phyloP scores from a whole-genome alignment of 2,113 vertebrate species.

The Hypocryptadius cinnamomeus region DNA sequence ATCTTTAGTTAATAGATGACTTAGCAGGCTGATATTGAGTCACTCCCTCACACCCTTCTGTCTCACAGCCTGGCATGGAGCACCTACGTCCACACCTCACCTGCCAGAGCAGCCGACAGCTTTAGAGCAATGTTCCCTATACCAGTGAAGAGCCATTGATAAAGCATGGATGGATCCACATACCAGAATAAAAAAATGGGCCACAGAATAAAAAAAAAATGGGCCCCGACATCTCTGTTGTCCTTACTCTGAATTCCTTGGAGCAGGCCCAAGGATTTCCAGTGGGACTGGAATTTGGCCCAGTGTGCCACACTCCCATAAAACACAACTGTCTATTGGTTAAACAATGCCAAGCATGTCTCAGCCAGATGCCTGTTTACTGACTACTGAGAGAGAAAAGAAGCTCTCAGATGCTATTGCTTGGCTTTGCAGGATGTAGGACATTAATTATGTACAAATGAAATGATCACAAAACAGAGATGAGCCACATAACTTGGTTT shows the following conservation, averaged over 20 bases:
- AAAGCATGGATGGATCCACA: not conserved
- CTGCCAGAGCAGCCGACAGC: not conserved
- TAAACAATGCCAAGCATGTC: conserved; percentile 27
- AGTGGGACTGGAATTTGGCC: conserved; percentile 38
- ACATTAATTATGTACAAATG: conserved; percentile 21
- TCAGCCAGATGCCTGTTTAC: conserved; percentile 41
- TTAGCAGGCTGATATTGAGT: not conserved
- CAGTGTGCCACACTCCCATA: conserved; percentile 12
- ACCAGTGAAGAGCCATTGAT: not conserved
- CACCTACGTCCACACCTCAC: not conserved
- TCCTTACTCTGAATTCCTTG: conserved; percentile 17
- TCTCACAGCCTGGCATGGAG: not conserved
- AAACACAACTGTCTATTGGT: conserved; percentile 43
- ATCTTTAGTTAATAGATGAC: not conserved
- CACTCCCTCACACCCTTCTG: not conserved
- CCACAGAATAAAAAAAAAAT: not conserved
- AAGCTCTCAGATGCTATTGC: conserved; percentile 6
- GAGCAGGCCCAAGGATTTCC: conserved; percentile 5
- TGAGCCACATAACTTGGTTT: conserved; percentile 8
- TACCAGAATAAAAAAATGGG: not conserved
- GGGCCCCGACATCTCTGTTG: fast-evolving
- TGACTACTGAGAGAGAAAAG: not conserved
- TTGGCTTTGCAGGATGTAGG: conserved; percentile 20
- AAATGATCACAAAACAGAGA: conserved; percentile 8
- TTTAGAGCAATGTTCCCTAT: fast-evolving